Evolutionary conservation across 2,113 vertebrate genomes (phyloP), one percentile per base, ranked within the genome.

Genomic region (Hylia prasina): DNA sequence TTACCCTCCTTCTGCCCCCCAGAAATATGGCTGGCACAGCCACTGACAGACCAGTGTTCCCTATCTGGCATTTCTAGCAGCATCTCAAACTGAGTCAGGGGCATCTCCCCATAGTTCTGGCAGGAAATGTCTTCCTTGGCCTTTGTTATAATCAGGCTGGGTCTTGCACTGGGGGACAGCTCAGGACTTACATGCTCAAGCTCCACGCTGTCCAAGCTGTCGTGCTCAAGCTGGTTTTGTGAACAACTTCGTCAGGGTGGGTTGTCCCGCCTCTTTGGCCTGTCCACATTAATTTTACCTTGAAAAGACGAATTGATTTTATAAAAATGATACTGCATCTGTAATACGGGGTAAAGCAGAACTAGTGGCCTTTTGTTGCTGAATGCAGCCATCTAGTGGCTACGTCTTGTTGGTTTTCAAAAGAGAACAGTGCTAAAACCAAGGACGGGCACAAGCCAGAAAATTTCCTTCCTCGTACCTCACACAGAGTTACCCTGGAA

Each of bases 341-440:
- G 63, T 58, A 58, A 16, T 10, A 40, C 0, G 9, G 6, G 15
- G 42, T 66, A 23, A 0, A 51, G 68, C 15, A 35, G 58, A 35
- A 4, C 2, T 1, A 12, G 31, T 9, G 13, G 75, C 65, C 42
- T 86, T 96, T 93, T 83, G 60, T 90, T 93, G 79, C 69, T 51
- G 57, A 39, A 64, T 72, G 65, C 92, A 87, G 97, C 97, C 98
- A 98, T 96, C 98, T 96, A 90, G 97, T 96, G 98, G 97, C 47
- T 39, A 56, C 3, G 12, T 76, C 39, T 90, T 54, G 48, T 57
- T 57, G 25, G 72, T 30, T 50, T 19, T 31, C 47, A 53, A 39
- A 63, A 54, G 22, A 13, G 18, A 54, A 10, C 17, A 1, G 15
- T 2, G 16, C 31, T 47, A 44, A 27, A 11, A 60, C 6, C 57